Evolutionary conservation across 1,140 invertebrate genomes (phyloP).

Genomic region (Caenorhabditis brenneri): DNA sequence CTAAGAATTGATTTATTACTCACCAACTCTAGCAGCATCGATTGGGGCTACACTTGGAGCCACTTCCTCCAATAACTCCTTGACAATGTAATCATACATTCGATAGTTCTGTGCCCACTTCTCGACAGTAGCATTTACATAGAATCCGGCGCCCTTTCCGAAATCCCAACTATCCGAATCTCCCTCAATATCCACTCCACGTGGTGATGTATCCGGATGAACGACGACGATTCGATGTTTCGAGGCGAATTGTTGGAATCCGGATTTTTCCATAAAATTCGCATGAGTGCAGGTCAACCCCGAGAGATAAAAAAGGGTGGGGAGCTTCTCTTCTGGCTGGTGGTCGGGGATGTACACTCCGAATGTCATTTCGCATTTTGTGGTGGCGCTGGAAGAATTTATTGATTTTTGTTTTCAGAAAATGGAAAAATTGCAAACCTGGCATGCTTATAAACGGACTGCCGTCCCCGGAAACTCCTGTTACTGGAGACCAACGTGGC

Average conservation of each 20-base stretch:
- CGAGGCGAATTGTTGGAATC: constrained; percentile 85
- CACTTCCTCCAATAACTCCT: constrained; percentile 81
- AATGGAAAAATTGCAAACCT: constrained; percentile 48
- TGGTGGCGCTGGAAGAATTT: constrained; percentile 75
- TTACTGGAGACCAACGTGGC: constrained; percentile 35
- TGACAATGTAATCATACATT: constrained; percentile 95
- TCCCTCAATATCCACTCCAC: constrained; percentile 78
- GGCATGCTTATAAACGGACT: constrained; percentile 61
- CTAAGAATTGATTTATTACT: no score
- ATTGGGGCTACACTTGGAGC: constrained; percentile 79
- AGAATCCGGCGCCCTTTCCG: constrained; percentile 81
- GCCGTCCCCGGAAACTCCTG: constrained; percentile 57
- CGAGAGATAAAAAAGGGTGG: constrained; percentile 90
- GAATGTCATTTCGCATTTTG: constrained; percentile 91
- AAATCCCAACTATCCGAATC: constrained; percentile 89
- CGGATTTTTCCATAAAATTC: constrained; percentile 94
- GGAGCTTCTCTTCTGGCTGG: constrained; percentile 78
- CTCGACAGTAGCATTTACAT: constrained; percentile 86
- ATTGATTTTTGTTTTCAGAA: neutral
- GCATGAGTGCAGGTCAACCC: constrained; percentile 90
- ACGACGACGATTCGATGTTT: constrained; percentile 84
- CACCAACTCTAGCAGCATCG: constrained; percentile 70
- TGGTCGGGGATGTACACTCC: constrained; percentile 85
- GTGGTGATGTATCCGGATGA: constrained; percentile 92
- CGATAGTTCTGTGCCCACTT: constrained; percentile 92